A percentile compares a stretch with the other conserved stretches of the same genome.
Evolutionary conservation across 2,888 invertebrate species (phyloP).

Genomic region (Leptinotarsa tumamoca): DNA sequence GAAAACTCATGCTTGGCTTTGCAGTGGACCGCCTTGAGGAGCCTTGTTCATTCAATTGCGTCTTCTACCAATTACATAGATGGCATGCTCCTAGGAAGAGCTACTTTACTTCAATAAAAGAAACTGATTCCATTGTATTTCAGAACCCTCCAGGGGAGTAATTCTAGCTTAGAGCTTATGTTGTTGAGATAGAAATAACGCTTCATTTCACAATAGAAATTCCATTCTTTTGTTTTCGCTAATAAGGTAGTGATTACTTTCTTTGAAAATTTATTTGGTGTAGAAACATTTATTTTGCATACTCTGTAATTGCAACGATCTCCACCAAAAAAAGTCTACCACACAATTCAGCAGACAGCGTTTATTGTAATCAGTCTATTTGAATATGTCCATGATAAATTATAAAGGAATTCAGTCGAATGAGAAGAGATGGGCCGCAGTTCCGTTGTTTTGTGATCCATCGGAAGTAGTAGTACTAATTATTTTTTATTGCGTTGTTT

Average conservation of each 20-base stretch:
- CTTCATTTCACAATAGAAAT: too few relatives aligned
- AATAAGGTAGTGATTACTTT: neutral
- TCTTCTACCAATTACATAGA: too few relatives aligned
- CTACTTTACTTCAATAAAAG: too few relatives aligned
- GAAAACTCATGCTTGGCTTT: too few relatives aligned
- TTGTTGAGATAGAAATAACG: too few relatives aligned
- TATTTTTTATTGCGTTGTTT: conserved; percentile 30
- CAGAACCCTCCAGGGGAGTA: too few relatives aligned
- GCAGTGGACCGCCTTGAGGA: too few relatives aligned
- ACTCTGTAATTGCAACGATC: neutral
- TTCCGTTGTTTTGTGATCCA: conserved; percentile 57
- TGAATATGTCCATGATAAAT: conserved; percentile 29
- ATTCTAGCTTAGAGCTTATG: too few relatives aligned
- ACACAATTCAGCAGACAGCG: conserved; percentile 1
- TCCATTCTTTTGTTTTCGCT: too few relatives aligned
- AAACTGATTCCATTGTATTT: too few relatives aligned
- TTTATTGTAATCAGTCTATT: neutral
- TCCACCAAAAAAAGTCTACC: neutral
- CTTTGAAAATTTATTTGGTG: neutral
- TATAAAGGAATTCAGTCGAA: conserved; percentile 43
- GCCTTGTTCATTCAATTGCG: too few relatives aligned
- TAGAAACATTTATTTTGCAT: neutral
- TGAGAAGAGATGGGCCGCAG: conserved; percentile 55
- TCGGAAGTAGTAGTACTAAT: conserved; percentile 43
- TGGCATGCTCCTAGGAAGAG: too few relatives aligned